Conservation (phyloP, 2,113 vertebrate species). For the Centrocercus urophasianus region DNA sequence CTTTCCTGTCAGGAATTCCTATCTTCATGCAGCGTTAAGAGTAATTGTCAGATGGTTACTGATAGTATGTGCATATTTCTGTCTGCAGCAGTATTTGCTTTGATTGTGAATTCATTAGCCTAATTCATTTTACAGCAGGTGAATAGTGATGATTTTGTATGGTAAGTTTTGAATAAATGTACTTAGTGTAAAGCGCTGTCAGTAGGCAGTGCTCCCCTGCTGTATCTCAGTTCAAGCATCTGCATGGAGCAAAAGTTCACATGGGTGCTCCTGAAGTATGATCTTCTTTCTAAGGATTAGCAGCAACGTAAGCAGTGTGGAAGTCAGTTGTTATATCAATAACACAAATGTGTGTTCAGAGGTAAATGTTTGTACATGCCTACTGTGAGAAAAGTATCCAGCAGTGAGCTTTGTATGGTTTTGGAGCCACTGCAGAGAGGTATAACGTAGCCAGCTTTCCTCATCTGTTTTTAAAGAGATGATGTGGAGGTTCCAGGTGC, state of each 20-base stretch:
- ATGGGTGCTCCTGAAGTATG: background rate
- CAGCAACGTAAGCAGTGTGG: background rate
- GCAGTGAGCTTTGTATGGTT: background rate
- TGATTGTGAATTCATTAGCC: background rate
- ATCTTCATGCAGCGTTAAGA: rapidly evolving
- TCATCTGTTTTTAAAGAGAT: background rate
- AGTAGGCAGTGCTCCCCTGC: background rate
- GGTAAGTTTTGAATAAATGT: background rate
- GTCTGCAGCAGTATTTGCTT: background rate
- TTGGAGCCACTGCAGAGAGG: background rate
- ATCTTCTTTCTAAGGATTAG: slow-evolving; percentile 10
- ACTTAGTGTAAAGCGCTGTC: background rate
- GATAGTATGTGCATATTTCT: background rate
- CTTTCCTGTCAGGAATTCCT: slow-evolving; percentile 6
- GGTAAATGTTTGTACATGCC: background rate
- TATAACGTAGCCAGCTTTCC: background rate
- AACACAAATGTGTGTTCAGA: background rate
- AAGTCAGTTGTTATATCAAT: background rate
- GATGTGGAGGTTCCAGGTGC: background rate
- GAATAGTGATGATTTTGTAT: background rate
- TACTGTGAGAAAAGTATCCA: background rate
- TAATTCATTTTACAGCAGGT: background rate
- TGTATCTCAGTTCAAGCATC: background rate
- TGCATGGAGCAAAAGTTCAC: background rate
- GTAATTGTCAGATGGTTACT: background rate